phyloP scores from a whole-genome alignment of 1,140 invertebrate genomes.

The Euura lappo region DNA sequence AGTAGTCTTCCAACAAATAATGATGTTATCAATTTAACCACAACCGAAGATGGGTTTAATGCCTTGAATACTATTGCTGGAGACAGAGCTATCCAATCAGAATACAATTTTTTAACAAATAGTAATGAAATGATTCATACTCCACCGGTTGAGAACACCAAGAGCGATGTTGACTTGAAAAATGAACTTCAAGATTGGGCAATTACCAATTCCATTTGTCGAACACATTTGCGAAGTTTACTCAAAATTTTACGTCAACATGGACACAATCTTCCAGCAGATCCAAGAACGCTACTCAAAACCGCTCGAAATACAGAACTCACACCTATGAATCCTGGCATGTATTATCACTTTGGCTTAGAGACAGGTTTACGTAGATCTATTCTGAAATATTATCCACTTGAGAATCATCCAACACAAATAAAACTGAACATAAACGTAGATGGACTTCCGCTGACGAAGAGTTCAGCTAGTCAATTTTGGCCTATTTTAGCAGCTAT shows the following conservation, averaged over 20 bases:
- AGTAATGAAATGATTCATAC: neutral
- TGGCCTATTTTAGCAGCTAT: constrained; percentile 41
- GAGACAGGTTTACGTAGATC: neutral
- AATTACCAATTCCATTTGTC: neutral
- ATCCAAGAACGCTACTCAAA: neutral
- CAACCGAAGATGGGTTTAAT: too few species aligned
- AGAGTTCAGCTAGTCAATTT: constrained; percentile 25
- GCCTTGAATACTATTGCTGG: neutral
- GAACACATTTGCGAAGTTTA: too few species aligned
- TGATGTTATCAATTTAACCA: too few species aligned
- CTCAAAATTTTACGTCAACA: neutral
- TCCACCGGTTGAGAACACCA: neutral
- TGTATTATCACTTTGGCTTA: neutral
- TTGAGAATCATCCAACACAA: neutral
- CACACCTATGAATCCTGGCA: neutral
- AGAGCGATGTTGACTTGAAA: neutral
- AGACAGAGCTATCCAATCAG: neutral
- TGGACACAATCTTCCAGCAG: neutral
- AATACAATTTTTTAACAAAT: neutral
- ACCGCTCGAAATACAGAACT: neutral
- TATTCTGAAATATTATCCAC: neutral
- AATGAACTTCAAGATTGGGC: neutral
- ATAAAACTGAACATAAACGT: constrained; percentile 17
- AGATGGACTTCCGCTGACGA: constrained; percentile 33
- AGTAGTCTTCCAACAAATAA: too few species aligned